Conservation (phyloP, 2,797 vertebrate genomes). For the Hydrocynus forskahlii region DNA sequence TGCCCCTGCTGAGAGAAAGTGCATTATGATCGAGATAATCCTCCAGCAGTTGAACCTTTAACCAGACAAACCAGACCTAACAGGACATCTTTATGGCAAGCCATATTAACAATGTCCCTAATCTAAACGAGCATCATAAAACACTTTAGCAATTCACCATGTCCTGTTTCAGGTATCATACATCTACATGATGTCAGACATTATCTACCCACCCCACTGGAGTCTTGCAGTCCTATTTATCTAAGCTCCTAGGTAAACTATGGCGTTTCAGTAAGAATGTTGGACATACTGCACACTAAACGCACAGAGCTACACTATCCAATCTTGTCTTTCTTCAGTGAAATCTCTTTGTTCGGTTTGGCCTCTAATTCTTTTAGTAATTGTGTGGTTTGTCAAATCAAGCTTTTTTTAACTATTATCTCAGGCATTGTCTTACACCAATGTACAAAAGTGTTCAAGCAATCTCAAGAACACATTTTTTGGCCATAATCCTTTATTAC, state of each 20-base stretch:
- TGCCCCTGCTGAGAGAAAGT: not conserved
- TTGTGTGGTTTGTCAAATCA: not conserved
- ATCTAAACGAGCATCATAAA: conserved; percentile 46
- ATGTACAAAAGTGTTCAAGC: not conserved
- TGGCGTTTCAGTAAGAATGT: conserved; percentile 24
- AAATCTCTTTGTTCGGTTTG: not conserved
- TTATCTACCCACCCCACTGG: conserved; percentile 17
- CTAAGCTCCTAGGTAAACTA: conserved; percentile 8
- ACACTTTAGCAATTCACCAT: conserved; percentile 32
- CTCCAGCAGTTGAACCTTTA: conserved; percentile 43
- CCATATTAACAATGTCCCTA: conserved; percentile 48
- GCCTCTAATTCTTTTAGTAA: not conserved
- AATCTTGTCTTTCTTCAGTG: conserved; percentile 10
- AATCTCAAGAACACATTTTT: conserved; percentile 22
- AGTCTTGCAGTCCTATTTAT: conserved; percentile 37
- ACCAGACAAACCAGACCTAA: conserved; percentile 37
- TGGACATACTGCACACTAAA: not conserved
- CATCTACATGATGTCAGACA: not conserved
- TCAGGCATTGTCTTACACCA: not conserved
- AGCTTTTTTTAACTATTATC: not conserved
- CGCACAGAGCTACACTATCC: conserved; percentile 4
- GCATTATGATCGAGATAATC: conserved; percentile 18
- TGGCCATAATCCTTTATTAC: conserved; percentile 28
- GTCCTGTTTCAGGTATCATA: conserved; percentile 32
- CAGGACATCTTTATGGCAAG: conserved; percentile 48